Percentiles rank a stretch among this genome's conserved stretches.
These are phyloP conservation scores for Drosophila falleni DNA, from an alignment of 2,888 invertebrate species.

Conservation along the genomic window DNA sequence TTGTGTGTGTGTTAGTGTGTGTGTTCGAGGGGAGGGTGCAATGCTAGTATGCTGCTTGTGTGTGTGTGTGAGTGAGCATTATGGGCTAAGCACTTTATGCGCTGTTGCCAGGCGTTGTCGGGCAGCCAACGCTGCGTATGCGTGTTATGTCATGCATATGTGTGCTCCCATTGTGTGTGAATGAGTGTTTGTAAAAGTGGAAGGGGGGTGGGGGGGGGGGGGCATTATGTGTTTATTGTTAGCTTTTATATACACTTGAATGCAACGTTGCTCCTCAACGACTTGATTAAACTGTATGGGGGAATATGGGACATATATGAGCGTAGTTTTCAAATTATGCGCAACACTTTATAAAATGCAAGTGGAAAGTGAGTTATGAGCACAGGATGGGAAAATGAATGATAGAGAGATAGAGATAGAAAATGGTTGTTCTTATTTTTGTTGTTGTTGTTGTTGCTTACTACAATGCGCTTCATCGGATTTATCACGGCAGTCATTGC, in stretches of 20 bases:
- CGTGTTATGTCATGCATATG: constrained; percentile 42
- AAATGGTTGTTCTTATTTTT: constrained; percentile 3
- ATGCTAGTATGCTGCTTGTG: constrained; percentile 26
- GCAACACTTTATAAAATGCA: constrained; percentile 66
- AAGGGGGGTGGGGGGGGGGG: too few species aligned
- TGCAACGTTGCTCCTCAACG: constrained; percentile 54
- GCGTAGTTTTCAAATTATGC: constrained; percentile 67
- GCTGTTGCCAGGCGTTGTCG: constrained; percentile 55
- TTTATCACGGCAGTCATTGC: constrained; percentile 89
- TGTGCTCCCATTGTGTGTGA: constrained; percentile 12
- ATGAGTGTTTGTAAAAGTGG: constrained; percentile 2
- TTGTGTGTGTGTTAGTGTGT: constrained; percentile 7
- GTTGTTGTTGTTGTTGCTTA: constrained; percentile 84
- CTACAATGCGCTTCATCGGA: constrained; percentile 90
- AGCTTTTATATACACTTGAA: constrained; percentile 45
- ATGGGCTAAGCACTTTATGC: constrained; percentile 65
- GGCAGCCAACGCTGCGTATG: constrained; percentile 59
- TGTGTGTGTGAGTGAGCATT: constrained; percentile 33
- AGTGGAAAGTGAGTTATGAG: constrained; percentile 50
- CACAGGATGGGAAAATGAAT: constrained; percentile 13
- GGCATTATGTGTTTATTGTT: constrained; percentile 37
- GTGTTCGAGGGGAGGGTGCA: constrained; percentile 25
- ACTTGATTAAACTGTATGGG: constrained; percentile 68
- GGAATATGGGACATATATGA: constrained; percentile 30
- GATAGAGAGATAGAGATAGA: constrained; percentile 12